Base-by-base conservation (phyloP, 1,140 invertebrate species). In the Meloidogyne hapla region DNA sequence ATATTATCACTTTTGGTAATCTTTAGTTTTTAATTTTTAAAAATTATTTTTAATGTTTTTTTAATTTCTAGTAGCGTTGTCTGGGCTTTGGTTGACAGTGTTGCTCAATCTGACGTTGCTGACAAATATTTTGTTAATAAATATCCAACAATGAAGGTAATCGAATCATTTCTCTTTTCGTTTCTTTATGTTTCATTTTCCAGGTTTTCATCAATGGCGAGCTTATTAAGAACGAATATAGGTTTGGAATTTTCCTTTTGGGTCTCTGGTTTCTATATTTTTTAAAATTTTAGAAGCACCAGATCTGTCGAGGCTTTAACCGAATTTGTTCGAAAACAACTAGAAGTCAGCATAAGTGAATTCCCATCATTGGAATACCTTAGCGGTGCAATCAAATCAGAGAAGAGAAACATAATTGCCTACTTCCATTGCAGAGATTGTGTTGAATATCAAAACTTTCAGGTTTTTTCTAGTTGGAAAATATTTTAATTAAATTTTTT, bases 91-190 rank as follows among this genome's bases (percentile, higher is more conserved):
- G 94, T 99, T 18, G 95, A 99, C 88, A 97, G 95, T 90, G 96
- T 98, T 88, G 90, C 90, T 90, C 89, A 89, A 78, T 73, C 90
- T 97, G 98, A 90, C 95, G 96, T 66, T 97, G 96, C 25, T 88
- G 99, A 70, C 98, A 99, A 90, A 88, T 99, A 61, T 92, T 98
- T 85, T 91, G 94, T 67, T 95, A 97, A 91, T 94, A 96, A 9
- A 91, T 95, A 85, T 91, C 93, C 9, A 97, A 99, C 89, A 91
- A 93, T 85, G 96, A 99, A 89, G 98, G 96, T 83, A 91, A 40
- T 18, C 12, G 5, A 9, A 68, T 21, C 95, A n/a, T n/a, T n/a
- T n/a, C n/a, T 85, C 95, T 91, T 63, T 91, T 92, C 79, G 87
- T 92, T 71, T 92, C 92, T 8, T 89, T 89, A 0, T 92, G 97